Percentiles rank a stretch among this genome's conserved stretches.
phyloP scores from a whole-genome alignment of 2,888 invertebrate genomes.

The Drosophila borborema region DNA sequence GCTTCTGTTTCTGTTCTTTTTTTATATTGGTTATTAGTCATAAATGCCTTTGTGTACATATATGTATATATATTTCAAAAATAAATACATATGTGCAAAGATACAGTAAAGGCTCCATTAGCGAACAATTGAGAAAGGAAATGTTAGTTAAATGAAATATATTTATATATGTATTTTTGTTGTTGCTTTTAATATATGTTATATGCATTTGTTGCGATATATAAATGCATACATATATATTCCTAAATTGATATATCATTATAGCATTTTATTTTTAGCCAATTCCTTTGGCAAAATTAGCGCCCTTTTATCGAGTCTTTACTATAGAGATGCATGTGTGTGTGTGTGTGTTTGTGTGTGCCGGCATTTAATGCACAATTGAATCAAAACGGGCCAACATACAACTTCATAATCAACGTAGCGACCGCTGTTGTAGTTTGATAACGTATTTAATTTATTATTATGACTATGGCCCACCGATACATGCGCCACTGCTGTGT shows the following conservation, averaged over 20 bases:
- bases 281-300: neutral
- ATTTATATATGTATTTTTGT: too few relatives aligned
- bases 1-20: neutral
- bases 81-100: neutral
- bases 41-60: constrained; percentile 4
- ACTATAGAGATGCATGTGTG: neutral
- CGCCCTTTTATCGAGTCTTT: neutral
- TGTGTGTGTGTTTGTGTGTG: neutral
- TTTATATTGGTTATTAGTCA: constrained; percentile 24
- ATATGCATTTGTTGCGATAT: neutral
- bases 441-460: constrained; percentile 67
- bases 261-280: too few relatives aligned
- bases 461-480: constrained; percentile 40
- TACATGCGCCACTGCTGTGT: neutral
- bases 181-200: neutral
- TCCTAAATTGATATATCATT: too few relatives aligned
- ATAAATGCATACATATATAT: too few relatives aligned
- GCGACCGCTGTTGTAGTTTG: constrained; percentile 43
- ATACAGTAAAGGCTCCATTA: constrained; percentile 5
- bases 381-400: constrained; percentile 18
- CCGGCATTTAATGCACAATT: constrained; percentile 40
- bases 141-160: too few relatives aligned
- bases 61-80: neutral
- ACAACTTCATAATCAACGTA: constrained; percentile 26
- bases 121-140: neutral